Evolutionary conservation across 2,113 vertebrate genomes (phyloP).

Genomic region (Pachyramphus minor): DNA sequence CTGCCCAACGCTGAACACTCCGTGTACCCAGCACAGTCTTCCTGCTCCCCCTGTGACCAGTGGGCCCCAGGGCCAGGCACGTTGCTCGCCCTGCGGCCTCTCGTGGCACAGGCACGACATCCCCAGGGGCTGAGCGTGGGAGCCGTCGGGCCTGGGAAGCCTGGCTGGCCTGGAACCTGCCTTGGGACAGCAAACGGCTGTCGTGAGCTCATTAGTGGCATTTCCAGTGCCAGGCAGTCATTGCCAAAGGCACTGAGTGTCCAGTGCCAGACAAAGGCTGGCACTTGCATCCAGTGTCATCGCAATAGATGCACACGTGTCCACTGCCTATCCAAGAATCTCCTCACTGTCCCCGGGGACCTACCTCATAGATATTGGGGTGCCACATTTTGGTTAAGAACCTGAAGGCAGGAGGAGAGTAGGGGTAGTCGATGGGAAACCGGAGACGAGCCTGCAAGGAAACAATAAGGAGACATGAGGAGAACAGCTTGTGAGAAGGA

Average conservation of each 20-base stretch:
- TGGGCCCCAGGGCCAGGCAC: neutral
- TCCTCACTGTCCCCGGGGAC: neutral
- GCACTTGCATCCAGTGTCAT: neutral
- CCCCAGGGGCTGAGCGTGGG: neutral
- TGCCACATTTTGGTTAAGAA: conserved; percentile 99
- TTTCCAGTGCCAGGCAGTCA: neutral
- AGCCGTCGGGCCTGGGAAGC: neutral
- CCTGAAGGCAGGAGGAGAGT: conserved; percentile 93
- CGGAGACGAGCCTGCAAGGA: conserved; percentile 85
- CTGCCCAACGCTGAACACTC: neutral
- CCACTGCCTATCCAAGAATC: neutral
- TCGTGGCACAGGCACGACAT: neutral
- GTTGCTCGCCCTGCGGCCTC: accelerated
- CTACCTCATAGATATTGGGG: conserved; percentile 96
- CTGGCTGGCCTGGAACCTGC: neutral
- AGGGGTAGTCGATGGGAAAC: conserved; percentile 94
- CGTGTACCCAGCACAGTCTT: too few species aligned
- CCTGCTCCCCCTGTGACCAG: neutral
- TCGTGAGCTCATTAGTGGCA: neutral
- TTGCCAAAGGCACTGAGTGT: neutral
- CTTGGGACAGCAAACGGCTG: neutral
- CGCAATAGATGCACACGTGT: accelerated
- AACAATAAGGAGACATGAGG: neutral
- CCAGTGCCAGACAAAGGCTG: neutral
- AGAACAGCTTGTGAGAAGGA: neutral